phyloP scores from a whole-genome alignment of 2,888 invertebrate genomes.

The Eupithecia vulgata region DNA sequence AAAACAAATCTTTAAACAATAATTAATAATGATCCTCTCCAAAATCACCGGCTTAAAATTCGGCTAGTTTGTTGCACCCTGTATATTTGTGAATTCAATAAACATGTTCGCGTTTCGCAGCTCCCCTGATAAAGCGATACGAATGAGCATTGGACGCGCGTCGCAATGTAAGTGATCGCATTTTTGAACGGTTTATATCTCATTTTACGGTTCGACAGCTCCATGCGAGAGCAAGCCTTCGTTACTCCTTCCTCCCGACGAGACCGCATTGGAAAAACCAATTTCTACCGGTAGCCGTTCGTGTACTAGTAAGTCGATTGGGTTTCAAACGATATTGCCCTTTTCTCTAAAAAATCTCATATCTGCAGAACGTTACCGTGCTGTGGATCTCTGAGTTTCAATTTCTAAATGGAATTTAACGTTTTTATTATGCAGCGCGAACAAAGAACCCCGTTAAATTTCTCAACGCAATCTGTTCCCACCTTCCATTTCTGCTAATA shows the following conservation, averaged over 20 bases:
- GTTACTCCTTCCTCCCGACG: conserved; percentile 37
- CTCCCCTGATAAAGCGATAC: conserved; percentile 47
- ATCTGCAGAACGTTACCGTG: conserved; percentile 55
- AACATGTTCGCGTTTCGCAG: conserved; percentile 40
- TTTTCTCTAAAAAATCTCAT: conserved; percentile 50
- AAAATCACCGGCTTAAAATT: too few species aligned
- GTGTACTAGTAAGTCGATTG: conserved; percentile 69
- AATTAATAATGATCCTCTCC: too few species aligned
- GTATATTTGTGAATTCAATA: conserved; percentile 44
- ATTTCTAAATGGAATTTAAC: conserved; percentile 31
- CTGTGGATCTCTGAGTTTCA: conserved; percentile 42
- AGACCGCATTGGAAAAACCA: conserved; percentile 69
- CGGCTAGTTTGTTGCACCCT: neutral
- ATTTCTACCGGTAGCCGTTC: conserved; percentile 67
- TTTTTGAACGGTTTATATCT: conserved; percentile 77
- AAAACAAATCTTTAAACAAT: too few species aligned
- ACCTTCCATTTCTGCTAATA: conserved; percentile 14
- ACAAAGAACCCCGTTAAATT: conserved; percentile 5
- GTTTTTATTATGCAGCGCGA: conserved; percentile 30
- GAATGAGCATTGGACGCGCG: conserved; percentile 46
- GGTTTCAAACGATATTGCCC: conserved; percentile 60
- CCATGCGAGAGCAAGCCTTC: conserved; percentile 43
- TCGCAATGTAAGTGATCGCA: conserved; percentile 62
- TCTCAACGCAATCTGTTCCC: conserved; percentile 22
- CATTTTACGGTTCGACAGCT: conserved; percentile 76